Evolutionary conservation across 1,140 invertebrate genomes (phyloP).

Genomic region (Macrobrachium rosenbergii): DNA sequence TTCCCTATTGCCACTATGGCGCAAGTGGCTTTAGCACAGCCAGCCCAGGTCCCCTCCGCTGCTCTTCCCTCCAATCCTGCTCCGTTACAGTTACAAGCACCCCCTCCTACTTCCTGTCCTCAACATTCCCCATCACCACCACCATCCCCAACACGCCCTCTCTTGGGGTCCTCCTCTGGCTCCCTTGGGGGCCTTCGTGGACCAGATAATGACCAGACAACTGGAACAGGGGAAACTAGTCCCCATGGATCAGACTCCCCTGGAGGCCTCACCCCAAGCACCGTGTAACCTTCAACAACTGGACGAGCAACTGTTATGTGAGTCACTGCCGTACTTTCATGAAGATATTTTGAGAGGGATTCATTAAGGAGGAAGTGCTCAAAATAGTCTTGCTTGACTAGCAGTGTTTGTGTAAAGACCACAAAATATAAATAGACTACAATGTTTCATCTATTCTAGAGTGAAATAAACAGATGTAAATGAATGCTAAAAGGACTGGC

Average conservation of each 20-base stretch:
- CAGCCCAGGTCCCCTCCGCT: constrained; percentile 32
- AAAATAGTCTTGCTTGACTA: not conserved
- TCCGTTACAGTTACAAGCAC: too few relatives aligned
- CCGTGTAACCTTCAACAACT: constrained; percentile 50
- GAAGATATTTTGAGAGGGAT: not conserved
- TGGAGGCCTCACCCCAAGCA: constrained; percentile 58
- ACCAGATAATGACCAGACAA: constrained; percentile 47
- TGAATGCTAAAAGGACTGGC: not conserved
- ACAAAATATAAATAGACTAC: not conserved
- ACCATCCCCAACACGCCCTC: constrained; percentile 56
- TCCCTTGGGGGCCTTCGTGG: constrained; percentile 45
- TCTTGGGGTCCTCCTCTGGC: constrained; percentile 54
- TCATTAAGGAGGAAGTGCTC: not conserved
- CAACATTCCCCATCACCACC: constrained; percentile 52
- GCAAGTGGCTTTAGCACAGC: constrained; percentile 59
- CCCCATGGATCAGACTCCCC: constrained; percentile 55
- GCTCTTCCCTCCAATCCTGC: too few relatives aligned
- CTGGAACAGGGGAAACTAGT: constrained; percentile 38
- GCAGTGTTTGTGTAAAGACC: not conserved
- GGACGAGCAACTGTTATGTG: not conserved
- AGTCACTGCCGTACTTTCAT: not conserved
- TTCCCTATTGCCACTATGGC: constrained; percentile 62
- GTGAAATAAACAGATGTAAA: not conserved
- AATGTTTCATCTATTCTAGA: not conserved
- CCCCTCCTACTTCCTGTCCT: constrained; percentile 29